Conservation (phyloP, 2,888 invertebrate genomes). For the Chrysolina haemoptera region DNA sequence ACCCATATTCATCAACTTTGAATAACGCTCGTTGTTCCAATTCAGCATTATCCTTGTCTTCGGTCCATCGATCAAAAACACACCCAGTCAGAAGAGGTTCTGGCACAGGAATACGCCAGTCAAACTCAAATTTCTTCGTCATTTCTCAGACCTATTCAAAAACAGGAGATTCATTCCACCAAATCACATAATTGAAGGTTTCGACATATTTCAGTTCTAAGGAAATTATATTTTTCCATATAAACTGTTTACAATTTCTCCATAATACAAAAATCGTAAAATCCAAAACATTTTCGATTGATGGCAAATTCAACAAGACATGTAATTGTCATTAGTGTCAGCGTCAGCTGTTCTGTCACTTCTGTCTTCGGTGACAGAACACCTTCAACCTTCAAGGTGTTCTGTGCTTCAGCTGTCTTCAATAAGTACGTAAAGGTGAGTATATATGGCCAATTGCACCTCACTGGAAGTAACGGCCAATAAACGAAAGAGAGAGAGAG, state of each 20-base stretch:
- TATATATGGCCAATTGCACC: background rate
- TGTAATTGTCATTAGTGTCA: background rate
- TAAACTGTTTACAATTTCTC: conserved; percentile 2
- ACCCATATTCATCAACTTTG: conserved; percentile 97
- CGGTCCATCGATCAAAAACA: conserved; percentile 97
- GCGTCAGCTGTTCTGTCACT: no score
- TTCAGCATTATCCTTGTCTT: conserved; percentile 95
- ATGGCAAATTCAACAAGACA: no score
- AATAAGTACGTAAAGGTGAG: no score
- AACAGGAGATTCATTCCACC: conserved; percentile 18
- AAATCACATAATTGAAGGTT: conserved; percentile 11
- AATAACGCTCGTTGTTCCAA: conserved; percentile 90
- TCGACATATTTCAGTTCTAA: background rate
- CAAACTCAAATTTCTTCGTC: conserved; percentile 99
- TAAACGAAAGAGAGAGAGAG: background rate
- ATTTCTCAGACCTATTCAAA: conserved; percentile 70
- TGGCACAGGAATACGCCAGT: conserved; percentile 97
- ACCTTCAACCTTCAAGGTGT: no score
- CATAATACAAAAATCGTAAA: background rate
- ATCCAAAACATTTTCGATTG: no score
- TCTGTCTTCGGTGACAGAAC: no score
- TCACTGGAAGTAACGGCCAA: background rate
- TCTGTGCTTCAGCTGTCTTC: no score
- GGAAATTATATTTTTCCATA: background rate
- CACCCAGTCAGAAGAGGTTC: conserved; percentile 88